phyloP scores from a whole-genome alignment of 1,140 invertebrate species.

The Zaprionus taronus region DNA sequence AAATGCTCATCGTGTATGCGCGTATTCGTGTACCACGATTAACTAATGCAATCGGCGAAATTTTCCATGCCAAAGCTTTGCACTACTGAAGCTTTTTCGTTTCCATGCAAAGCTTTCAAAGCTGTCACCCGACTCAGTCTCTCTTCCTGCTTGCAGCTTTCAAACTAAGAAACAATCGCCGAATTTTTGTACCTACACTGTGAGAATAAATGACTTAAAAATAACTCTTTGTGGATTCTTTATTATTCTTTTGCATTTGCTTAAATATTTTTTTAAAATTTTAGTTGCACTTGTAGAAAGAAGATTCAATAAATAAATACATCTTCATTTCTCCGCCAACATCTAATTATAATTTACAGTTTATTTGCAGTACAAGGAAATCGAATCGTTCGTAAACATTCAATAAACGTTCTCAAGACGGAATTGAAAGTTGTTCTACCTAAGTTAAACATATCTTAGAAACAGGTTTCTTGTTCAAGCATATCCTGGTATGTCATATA shows the following conservation, averaged over 20 bases:
- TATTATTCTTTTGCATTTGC: not conserved
- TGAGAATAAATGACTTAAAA: not conserved
- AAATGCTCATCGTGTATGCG: constrained; percentile 38
- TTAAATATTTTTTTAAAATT: not conserved
- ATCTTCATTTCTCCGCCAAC: too few relatives aligned
- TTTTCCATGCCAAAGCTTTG: not conserved
- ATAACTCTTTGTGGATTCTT: not conserved
- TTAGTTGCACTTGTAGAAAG: too few relatives aligned
- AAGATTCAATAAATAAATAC: too few relatives aligned
- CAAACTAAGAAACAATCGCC: too few relatives aligned
- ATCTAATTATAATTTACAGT: too few relatives aligned
- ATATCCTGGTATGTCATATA: not conserved
- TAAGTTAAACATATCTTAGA: not conserved
- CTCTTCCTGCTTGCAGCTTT: not conserved
- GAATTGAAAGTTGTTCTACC: not conserved
- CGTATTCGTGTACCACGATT: constrained; percentile 10
- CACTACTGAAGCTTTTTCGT: constrained; percentile 47
- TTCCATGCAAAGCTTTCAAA: not conserved
- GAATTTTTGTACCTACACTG: not conserved
- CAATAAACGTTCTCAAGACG: not conserved
- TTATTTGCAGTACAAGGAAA: too few relatives aligned
- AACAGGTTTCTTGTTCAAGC: not conserved
- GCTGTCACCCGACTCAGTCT: constrained; percentile 4
- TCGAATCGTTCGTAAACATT: too few relatives aligned
- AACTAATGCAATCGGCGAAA: constrained; percentile 39